Conservation (phyloP, 2,113 vertebrate genomes). For the Sinocyclocheilus anophthalmus region DNA sequence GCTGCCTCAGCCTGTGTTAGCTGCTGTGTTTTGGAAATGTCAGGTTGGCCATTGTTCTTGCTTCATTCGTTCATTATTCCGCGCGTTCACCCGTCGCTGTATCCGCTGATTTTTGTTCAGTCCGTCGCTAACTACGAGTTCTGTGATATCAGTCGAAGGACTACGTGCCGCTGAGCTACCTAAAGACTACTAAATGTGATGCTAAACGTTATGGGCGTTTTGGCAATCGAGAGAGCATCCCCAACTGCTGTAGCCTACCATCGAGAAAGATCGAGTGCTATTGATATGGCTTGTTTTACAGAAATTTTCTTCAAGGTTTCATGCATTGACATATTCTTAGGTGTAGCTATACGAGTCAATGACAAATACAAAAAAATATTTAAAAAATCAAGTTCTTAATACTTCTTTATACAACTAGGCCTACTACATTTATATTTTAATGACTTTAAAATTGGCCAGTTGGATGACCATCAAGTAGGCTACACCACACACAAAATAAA, state of each 20-base stretch:
- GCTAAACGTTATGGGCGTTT: not conserved
- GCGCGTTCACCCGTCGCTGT: not conserved
- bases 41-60: conserved; percentile 53
- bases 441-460: not conserved
- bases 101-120: not conserved
- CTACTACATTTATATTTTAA: not conserved
- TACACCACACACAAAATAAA: too few relatives aligned
- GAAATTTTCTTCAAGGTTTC: not conserved
- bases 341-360: not conserved
- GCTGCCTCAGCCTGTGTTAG: conserved; percentile 40
- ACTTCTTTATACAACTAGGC: not conserved
- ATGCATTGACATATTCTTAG: not conserved
- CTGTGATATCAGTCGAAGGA: not conserved
- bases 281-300: not conserved
- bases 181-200: conserved; percentile 4
- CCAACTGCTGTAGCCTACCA: not conserved
- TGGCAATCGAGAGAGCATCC: not conserved
- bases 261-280: not conserved
- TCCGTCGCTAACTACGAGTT: not conserved
- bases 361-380: not conserved
- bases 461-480: too few relatives aligned
- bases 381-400: not conserved
- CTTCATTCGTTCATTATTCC: conserved; percentile 36
- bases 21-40: conserved; percentile 47
- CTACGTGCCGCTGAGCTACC: not conserved